These are phyloP conservation scores for Pilophorus perplexus DNA, from an alignment of 2,888 invertebrate species.

Conservation along the genomic window DNA sequence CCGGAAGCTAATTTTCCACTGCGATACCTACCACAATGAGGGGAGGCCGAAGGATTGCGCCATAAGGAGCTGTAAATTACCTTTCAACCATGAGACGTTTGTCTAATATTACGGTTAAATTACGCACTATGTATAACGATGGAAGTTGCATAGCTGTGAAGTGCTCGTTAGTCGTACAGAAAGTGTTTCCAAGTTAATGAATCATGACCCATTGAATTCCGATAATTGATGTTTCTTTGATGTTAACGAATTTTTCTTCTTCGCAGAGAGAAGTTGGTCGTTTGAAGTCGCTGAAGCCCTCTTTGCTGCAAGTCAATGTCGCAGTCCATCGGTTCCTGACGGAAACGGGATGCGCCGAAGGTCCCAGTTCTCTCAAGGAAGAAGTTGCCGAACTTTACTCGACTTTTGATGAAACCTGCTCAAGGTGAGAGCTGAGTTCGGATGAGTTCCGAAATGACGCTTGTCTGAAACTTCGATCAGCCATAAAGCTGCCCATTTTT, in stretches of 20 bases:
- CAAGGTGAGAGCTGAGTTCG: conserved; percentile 60
- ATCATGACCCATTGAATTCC: not conserved
- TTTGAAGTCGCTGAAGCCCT: conserved; percentile 57
- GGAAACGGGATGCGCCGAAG: conserved; percentile 57
- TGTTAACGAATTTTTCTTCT: not conserved
- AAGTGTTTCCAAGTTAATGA: not conserved
- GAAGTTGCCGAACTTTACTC: conserved; percentile 66
- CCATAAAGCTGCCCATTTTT: too few species aligned
- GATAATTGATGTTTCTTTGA: not conserved
- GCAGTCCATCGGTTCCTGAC: conserved; percentile 59
- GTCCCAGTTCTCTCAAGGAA: conserved; percentile 56
- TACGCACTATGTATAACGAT: too few species aligned
- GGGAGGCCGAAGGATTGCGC: too few species aligned
- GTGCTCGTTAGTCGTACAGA: too few species aligned
- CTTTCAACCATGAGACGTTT: too few species aligned
- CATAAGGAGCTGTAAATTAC: too few species aligned
- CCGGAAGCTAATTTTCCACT: too few species aligned
- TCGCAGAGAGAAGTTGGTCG: conserved; percentile 63
- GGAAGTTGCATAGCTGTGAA: too few species aligned
- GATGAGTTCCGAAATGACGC: too few species aligned
- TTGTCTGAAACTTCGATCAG: too few species aligned
- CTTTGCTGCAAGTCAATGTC: conserved; percentile 61
- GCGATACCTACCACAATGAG: too few species aligned
- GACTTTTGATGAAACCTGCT: conserved; percentile 68
- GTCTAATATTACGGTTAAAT: too few species aligned